Percentiles rank a stretch among this genome's conserved stretches.
These are phyloP conservation scores for Macrocentrus cingulum DNA, from an alignment of 1,140 invertebrate genomes.

Conservation along the genomic window DNA sequence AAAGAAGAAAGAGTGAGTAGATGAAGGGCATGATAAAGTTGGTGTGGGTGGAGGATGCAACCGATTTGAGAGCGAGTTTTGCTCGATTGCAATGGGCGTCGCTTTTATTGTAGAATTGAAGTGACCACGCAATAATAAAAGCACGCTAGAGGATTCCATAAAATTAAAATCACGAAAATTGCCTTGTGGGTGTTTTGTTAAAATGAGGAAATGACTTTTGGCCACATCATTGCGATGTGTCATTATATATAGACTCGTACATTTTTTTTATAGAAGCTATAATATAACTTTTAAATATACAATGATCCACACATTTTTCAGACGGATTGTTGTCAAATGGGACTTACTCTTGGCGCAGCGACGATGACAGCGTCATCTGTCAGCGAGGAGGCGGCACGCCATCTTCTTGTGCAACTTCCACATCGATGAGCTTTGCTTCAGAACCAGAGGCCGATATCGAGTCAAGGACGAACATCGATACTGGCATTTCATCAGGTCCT, in stretches of 20 bases:
- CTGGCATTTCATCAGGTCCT: constrained; percentile 68
- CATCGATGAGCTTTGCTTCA: constrained; percentile 61
- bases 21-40: too few species aligned
- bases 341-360: constrained; percentile 61
- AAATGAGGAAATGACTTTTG: constrained; percentile 57
- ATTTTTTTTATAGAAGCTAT: too few species aligned
- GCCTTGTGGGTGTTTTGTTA: constrained; percentile 50
- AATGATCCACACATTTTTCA: too few species aligned
- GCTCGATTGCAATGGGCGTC: constrained; percentile 41
- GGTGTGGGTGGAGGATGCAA: constrained; percentile 49
- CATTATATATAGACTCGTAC: not conserved
- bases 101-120: constrained; percentile 32
- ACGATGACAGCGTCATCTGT: constrained; percentile 65
- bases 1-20: not conserved
- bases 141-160: constrained; percentile 44
- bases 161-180: constrained; percentile 57
- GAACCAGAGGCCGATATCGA: constrained; percentile 55
- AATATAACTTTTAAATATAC: too few species aligned
- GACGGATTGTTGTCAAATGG: constrained; percentile 69
- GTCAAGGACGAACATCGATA: constrained; percentile 54
- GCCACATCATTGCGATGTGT: constrained; percentile 45
- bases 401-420: constrained; percentile 66
- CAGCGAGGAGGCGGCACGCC: constrained; percentile 62
- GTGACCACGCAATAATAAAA: constrained; percentile 20
- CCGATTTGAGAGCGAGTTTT: constrained; percentile 36